A percentile compares a stretch with the other conserved stretches of the same genome.
phyloP scores from a whole-genome alignment of 1,140 invertebrate species.

The Lerema accius region DNA sequence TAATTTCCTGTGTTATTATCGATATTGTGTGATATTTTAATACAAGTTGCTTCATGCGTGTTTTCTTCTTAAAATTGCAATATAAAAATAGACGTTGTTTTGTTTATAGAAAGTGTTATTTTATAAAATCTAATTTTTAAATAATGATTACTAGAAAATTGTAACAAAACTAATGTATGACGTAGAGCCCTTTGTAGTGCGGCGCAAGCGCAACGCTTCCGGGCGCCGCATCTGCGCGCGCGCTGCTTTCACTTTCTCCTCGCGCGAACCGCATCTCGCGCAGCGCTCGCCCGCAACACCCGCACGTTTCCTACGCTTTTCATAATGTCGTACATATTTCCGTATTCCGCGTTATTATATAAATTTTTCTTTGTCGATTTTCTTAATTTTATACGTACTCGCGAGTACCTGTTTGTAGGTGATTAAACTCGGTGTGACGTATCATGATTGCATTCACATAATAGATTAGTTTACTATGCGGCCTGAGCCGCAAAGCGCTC shows the following conservation, averaged over 20 bases:
- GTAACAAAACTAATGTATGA: constrained; percentile 35
- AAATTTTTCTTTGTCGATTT: constrained; percentile 27
- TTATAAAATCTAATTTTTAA: too few relatives aligned
- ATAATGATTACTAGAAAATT: constrained; percentile 20
- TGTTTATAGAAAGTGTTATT: too few relatives aligned
- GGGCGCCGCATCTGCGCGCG: constrained; percentile 73
- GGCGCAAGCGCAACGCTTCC: constrained; percentile 69
- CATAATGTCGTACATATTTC: constrained; percentile 47
- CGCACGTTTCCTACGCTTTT: constrained; percentile 68
- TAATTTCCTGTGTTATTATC: constrained; percentile 30
- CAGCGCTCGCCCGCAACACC: constrained; percentile 49
- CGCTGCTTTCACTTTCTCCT: constrained; percentile 79
- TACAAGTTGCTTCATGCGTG: background rate
- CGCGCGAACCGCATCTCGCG: constrained; percentile 68
- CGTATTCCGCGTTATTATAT: constrained; percentile 61
- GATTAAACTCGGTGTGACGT: constrained; percentile 17
- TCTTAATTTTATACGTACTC: constrained; percentile 4
- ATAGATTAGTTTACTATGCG: constrained; percentile 66
- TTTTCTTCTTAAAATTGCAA: too few relatives aligned
- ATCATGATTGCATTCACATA: constrained; percentile 49
- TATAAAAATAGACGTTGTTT: constrained; percentile 21
- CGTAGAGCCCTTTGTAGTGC: constrained; percentile 64
- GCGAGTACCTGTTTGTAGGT: constrained; percentile 14
- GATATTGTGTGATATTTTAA: constrained; percentile 16
- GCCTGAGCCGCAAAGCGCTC: constrained; percentile 55